Evolutionary conservation across 2,888 invertebrate species (phyloP), one percentile per base, ranked within the genome.

Genomic region (Proisotoma minuta): DNA sequence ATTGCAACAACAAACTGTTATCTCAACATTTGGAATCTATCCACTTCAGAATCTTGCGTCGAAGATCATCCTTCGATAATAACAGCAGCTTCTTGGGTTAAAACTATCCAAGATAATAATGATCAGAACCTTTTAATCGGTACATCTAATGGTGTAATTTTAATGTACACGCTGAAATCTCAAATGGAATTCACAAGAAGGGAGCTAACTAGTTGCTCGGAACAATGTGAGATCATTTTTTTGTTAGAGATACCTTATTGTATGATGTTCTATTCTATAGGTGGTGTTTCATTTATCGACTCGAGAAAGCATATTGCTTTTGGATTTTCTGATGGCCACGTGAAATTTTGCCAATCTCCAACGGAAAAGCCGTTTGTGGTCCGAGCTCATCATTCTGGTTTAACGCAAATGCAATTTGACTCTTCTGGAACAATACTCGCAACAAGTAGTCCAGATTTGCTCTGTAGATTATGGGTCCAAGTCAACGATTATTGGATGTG

Each of bases 1-100:
- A 83, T 83, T 18, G 84, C 82, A 0, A 78, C 81, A n/a, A 79
- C 83, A 77, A 83, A 82, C 54, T 81, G 80, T 69, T 78, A 82
- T 43, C 73, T 84, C 53, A 84, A 85, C 74, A 80, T 85, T 59
- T 84, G 84, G 83, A 63, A 62, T 22, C 24, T 69, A 10, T 50
- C 61, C 0, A 63, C 58, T 15, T 51, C 66, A 43, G 76, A 78
- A 61, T 79, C 79, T 76, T 78, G 79, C 60, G 77, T 80, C 23
- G 79, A 79, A 57, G 77, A 78, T 49, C 79, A 81, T 75, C 77
- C 76, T 61, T 79, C 77, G 65, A 79, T 78, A 77, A 79, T 81
- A 64, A 83, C 79, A 0, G 77, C 79, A 2, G 75, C 83, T 67
- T 74, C 80, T 1, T 84, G 82, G 82, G 82, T 83, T 0, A 67